Conservation (phyloP, 2,113 vertebrate species). For the Natator depressus region DNA sequence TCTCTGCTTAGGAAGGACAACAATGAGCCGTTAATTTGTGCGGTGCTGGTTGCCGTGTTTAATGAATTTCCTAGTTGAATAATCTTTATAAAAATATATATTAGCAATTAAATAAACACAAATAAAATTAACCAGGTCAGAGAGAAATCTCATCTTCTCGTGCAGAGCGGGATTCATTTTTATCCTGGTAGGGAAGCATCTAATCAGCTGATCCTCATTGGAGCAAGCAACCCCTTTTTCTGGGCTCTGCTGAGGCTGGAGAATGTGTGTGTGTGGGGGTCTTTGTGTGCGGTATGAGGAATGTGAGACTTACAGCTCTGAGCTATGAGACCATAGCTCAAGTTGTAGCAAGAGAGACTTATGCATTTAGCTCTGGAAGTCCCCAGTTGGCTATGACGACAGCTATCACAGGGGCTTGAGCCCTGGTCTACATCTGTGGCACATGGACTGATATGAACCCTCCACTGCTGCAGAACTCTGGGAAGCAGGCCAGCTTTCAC, state of each 20-base stretch:
- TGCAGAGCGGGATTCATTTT: neutral
- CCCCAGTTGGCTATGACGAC: neutral
- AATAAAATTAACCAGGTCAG: conserved; percentile 11
- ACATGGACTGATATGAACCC: neutral
- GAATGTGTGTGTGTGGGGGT: neutral
- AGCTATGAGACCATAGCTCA: neutral
- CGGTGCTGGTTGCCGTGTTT: conserved; percentile 8
- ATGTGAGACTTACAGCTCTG: neutral
- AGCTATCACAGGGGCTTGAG: neutral
- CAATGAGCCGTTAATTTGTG: conserved; percentile 38
- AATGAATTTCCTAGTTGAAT: conserved; percentile 53
- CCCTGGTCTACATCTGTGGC: neutral
- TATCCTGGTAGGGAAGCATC: neutral
- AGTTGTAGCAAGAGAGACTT: neutral
- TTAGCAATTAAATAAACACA: conserved; percentile 46
- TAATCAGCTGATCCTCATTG: neutral
- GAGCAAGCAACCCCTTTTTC: neutral
- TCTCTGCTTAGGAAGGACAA: neutral
- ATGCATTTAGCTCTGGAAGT: neutral
- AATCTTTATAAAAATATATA: conserved; percentile 31
- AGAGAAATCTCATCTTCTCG: neutral
- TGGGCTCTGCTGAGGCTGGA: neutral
- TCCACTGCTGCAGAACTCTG: neutral
- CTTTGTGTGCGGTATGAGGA: neutral
- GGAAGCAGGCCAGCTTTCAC: neutral